Percentiles rank a stretch among this genome's conserved stretches.
Conservation (phyloP, 2,797 vertebrate species). For the Anomalospiza imberbis region DNA sequence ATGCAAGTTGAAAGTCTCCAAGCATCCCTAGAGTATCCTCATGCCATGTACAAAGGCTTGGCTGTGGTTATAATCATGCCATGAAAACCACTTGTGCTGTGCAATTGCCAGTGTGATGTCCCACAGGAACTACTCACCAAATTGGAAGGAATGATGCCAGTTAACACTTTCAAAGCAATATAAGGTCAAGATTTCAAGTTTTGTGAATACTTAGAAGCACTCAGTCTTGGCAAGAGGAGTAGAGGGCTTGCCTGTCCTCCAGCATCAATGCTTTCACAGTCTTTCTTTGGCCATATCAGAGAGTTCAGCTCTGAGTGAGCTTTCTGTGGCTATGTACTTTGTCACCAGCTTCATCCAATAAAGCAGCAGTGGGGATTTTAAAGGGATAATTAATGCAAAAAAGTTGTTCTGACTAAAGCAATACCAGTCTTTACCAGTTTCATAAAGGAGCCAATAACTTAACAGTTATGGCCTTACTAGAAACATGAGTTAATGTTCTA, state of each 20-base stretch:
- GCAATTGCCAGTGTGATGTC: background rate
- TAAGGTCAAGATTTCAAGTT: background rate
- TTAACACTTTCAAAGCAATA: background rate
- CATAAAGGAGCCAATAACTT: background rate
- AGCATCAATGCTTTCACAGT: background rate
- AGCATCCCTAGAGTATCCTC: background rate
- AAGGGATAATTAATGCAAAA: background rate
- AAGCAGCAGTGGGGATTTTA: background rate
- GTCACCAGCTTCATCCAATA: background rate
- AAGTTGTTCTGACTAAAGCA: background rate
- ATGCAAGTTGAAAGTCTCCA: background rate
- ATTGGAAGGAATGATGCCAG: background rate
- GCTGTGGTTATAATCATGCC: background rate
- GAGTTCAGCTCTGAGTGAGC: background rate
- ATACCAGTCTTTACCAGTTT: background rate
- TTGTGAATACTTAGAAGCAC: background rate
- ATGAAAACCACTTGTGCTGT: fast-evolving
- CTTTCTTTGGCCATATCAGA: background rate
- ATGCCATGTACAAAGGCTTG: background rate
- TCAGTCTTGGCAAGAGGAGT: background rate
- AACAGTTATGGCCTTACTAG: background rate
- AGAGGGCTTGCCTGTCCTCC: background rate
- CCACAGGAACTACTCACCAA: background rate
- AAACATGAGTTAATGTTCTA: background rate
- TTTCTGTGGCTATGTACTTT: background rate